Base-by-base conservation (phyloP, 2,797 vertebrate species). In the Fundulus diaphanus region DNA sequence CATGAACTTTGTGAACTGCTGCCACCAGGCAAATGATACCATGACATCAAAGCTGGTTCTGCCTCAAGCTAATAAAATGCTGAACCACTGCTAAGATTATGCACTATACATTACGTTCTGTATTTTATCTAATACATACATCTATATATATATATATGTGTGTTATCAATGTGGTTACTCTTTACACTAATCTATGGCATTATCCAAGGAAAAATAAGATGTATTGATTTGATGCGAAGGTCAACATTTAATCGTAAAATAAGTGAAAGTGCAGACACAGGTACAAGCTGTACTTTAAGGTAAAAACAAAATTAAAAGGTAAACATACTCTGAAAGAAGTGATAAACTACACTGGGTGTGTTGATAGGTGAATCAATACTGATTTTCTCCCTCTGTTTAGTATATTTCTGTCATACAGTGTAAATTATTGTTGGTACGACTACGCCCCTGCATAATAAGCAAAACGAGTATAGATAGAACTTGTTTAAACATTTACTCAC, bases 51-150 rank as follows among this genome's bases (percentile, higher is more conserved):
- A 33, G 29, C 33, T 37, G n/a, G n/a, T 37, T 37, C 59, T 63
- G 59, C 59, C 59, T 63, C 59, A 63, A 63, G 59, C 2, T 63
- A 51, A 37, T 63, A 22, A 24, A 63, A 63, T 63, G 33, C 35
- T 37, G 20, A 61, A 61, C 8, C 3, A 24, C 59, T 22, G 33
- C 33, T 0, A 35, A 20, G 33, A 24, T 20, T 35, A 20, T 20
- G 31, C 57, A 33, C 18, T 35, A 7, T 61, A 8, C 5, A 22
- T 61, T 22, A 33, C 5, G 20, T 11, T 22, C 3, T 61, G 33
- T 22, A 0, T 33, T 35, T 35, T 61, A 8, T 35, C 27, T 8
- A 22, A 33, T 33, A 7, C 57, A 59, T 16, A 4, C 54, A 57
- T 31, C 27, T n/a, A n/a, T n/a, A n/a, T n/a, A n/a, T n/a, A n/a